Conservation (phyloP, 2,797 vertebrate species). For the Malacoctenus gilli region DNA sequence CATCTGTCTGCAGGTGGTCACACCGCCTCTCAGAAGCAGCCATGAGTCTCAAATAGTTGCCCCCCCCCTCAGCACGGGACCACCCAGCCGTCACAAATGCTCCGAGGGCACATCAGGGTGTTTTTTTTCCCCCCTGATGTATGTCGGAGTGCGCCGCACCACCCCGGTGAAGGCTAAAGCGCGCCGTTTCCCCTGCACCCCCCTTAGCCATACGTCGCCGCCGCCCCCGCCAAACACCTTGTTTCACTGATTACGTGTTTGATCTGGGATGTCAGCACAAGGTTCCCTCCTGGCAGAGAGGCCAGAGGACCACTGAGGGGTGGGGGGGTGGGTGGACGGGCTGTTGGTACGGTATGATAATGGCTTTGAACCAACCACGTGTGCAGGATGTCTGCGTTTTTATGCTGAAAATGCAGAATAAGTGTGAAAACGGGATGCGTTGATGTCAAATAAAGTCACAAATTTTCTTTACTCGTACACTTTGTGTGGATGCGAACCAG, state of each 20-base stretch:
- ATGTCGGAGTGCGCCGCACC: constrained; percentile 46
- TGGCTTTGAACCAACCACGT: too few relatives aligned
- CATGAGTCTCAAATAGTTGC: constrained; percentile 69
- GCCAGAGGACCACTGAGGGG: too few relatives aligned
- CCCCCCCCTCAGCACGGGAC: constrained; percentile 42
- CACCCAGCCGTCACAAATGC: constrained; percentile 61
- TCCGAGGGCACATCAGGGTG: constrained; percentile 39
- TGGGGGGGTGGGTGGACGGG: too few relatives aligned
- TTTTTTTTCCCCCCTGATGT: constrained; percentile 46
- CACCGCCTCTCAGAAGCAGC: constrained; percentile 55
- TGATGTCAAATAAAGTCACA: too few relatives aligned
- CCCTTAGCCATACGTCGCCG: constrained; percentile 28
- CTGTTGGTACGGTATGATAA: too few relatives aligned
- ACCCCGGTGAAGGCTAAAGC: constrained; percentile 46
- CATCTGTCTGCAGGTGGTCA: constrained; percentile 78
- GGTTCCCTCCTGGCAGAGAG: too few relatives aligned
- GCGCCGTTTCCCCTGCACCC: constrained; percentile 45
- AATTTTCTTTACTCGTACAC: too few relatives aligned
- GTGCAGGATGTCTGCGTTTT: too few relatives aligned
- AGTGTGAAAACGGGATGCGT: too few relatives aligned
- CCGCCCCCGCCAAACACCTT: constrained; percentile 21
- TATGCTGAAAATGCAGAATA: too few relatives aligned
- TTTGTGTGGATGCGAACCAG: too few relatives aligned
- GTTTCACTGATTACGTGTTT: constrained; percentile 31
- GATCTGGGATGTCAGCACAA: background rate